These are phyloP conservation scores for Neoniphon sammara DNA, from an alignment of 2,797 vertebrate genomes.

Conservation along the genomic window DNA sequence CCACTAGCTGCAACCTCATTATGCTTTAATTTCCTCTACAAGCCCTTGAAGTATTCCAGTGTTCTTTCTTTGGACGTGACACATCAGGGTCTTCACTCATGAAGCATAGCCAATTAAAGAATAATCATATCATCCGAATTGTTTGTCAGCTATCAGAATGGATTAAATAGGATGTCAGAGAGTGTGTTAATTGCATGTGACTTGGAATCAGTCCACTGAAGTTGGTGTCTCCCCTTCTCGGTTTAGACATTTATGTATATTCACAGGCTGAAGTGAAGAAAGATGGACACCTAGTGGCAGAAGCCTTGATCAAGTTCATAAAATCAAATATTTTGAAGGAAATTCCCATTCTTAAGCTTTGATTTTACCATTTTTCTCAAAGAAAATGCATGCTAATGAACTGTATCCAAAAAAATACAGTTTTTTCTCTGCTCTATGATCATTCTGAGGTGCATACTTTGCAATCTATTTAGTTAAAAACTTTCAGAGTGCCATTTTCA, in stretches of 20 bases:
- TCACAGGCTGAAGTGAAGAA: slow-evolving; percentile 22
- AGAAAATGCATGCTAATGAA: background rate
- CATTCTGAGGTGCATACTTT: background rate
- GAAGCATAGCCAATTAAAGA: slow-evolving; percentile 53
- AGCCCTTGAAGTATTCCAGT: slow-evolving; percentile 1
- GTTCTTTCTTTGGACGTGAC: background rate
- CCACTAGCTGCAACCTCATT: background rate
- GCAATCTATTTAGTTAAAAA: background rate
- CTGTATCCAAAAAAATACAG: background rate
- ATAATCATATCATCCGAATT: slow-evolving; percentile 55
- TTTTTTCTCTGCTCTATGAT: background rate
- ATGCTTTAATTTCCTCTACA: background rate
- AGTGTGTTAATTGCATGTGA: slow-evolving; percentile 55
- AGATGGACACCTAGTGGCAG: slow-evolving; percentile 70
- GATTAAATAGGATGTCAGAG: slow-evolving; percentile 52
- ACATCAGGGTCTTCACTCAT: slow-evolving; percentile 43
- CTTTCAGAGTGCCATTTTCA: background rate
- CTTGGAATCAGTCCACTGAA: slow-evolving; percentile 40
- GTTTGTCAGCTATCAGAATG: slow-evolving; percentile 63
- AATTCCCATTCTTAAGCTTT: background rate
- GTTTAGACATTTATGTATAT: background rate
- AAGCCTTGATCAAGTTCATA: background rate
- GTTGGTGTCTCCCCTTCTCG: slow-evolving; percentile 17
- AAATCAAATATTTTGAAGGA: background rate
- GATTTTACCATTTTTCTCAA: background rate